Percentiles rank a stretch among this genome's conserved stretches.
Evolutionary conservation across 2,797 vertebrate species (phyloP).

Genomic region (Hafferia zeledoni): DNA sequence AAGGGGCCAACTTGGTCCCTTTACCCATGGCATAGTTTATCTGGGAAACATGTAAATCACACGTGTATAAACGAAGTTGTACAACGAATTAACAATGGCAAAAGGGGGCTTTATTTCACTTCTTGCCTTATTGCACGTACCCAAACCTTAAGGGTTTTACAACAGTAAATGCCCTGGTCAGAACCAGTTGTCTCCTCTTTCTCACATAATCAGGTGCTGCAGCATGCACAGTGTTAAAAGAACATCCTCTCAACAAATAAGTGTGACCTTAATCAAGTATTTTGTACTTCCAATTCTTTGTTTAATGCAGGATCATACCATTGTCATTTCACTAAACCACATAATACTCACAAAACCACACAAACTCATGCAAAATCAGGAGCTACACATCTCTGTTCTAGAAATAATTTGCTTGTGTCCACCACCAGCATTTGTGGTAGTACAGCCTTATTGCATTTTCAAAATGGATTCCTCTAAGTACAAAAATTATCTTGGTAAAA

Average conservation of each 20-base stretch:
- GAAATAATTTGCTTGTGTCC: not conserved
- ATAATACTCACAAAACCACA: not conserved
- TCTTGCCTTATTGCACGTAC: not conserved
- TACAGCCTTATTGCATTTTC: not conserved
- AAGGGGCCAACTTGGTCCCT: not conserved
- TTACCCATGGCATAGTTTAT: not conserved
- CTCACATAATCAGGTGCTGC: not conserved
- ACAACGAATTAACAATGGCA: not conserved
- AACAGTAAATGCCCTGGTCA: not conserved
- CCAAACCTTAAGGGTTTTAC: not conserved
- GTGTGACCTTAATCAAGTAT: not conserved
- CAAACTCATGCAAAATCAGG: not conserved
- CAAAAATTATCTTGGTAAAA: not conserved
- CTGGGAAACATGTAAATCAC: not conserved
- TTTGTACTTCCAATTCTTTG: not conserved
- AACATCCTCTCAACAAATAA: not conserved
- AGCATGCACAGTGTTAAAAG: not conserved
- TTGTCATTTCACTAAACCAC: slow-evolving; percentile 18
- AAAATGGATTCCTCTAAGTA: not conserved
- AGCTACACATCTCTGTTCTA: not conserved
- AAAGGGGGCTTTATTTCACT: not conserved
- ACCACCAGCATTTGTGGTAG: not conserved
- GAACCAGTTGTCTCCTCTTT: not conserved
- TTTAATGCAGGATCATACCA: slow-evolving; percentile 1
- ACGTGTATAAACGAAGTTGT: not conserved